Conservation (phyloP, 2,113 vertebrate species). For the Addax nasomaculatus region DNA sequence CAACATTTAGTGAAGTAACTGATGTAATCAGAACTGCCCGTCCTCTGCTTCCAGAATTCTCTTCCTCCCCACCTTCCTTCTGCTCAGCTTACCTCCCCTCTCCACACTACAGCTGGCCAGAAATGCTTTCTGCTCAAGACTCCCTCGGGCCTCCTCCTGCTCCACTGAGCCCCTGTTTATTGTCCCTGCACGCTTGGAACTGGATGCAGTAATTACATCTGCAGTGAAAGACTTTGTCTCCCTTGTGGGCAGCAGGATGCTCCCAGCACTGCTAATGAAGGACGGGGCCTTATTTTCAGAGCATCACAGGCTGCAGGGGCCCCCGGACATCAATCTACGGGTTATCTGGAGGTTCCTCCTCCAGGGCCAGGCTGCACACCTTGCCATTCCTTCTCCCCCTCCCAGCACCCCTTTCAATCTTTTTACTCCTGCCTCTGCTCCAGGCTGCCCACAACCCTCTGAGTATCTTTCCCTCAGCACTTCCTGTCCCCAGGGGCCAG, state of each 20-base stretch:
- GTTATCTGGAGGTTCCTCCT: background rate
- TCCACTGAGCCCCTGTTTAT: background rate
- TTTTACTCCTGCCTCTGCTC: background rate
- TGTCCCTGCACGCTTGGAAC: background rate
- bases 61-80: background rate
- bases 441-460: background rate
- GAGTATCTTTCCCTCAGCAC: background rate
- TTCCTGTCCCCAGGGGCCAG: background rate
- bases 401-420: background rate
- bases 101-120: no score
- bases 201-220: constrained; percentile 36
- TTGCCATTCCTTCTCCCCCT: background rate
- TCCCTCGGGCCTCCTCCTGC: background rate
- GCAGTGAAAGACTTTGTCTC: constrained; percentile 8
- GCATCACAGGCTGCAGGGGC: background rate
- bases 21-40: background rate
- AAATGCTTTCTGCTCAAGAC: background rate
- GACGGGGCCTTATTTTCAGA: background rate
- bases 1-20: constrained; percentile 13
- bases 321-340: background rate
- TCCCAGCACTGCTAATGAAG: background rate
- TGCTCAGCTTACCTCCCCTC: background rate
- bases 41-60: background rate
- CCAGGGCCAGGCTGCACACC: no score
- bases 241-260: background rate